phyloP scores from a whole-genome alignment of 1,140 invertebrate genomes.

The Drosophila lacteicornis region DNA sequence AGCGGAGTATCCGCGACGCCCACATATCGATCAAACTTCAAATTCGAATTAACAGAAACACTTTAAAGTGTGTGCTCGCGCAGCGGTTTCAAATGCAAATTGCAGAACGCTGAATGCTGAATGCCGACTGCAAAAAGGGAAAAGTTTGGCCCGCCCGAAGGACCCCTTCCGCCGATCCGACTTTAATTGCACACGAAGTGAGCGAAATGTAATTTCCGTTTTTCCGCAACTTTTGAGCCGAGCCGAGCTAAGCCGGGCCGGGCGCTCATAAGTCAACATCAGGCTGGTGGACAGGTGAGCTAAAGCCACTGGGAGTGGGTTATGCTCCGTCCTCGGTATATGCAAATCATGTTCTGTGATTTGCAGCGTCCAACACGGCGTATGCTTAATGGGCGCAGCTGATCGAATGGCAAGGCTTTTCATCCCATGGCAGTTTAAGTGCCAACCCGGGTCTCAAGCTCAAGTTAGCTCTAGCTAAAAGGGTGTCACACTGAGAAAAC shows the following conservation, averaged over 20 bases:
- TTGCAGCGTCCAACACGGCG: conserved; percentile 48
- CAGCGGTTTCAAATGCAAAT: conserved; percentile 46
- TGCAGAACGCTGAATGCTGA: neutral
- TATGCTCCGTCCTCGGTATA: conserved; percentile 13
- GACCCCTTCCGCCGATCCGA: conserved; percentile 2
- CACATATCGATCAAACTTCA: conserved; percentile 84
- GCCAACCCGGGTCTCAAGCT: conserved; percentile 28
- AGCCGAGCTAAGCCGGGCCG: neutral
- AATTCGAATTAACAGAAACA: conserved; percentile 70
- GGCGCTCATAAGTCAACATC: conserved; percentile 64
- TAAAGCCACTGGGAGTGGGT: neutral
- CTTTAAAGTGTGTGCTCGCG: conserved; percentile 72
- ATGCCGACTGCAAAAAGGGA: conserved; percentile 29
- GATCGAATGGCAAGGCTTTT: conserved; percentile 46
- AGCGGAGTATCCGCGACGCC: conserved; percentile 25
- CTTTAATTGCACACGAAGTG: conserved; percentile 72
- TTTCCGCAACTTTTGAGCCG: conserved; percentile 40
- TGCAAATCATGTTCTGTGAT: conserved; percentile 48
- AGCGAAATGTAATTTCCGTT: conserved; percentile 78
- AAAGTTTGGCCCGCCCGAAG: conserved; percentile 43
- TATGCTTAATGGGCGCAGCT: conserved; percentile 68
- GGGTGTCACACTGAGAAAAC: neutral
- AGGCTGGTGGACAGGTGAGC: conserved; percentile 22
- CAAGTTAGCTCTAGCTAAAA: conserved; percentile 8
- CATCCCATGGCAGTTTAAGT: conserved; percentile 64